Base-by-base conservation (phyloP, 2,797 vertebrate species). In the Philypnodon macrostomus region DNA sequence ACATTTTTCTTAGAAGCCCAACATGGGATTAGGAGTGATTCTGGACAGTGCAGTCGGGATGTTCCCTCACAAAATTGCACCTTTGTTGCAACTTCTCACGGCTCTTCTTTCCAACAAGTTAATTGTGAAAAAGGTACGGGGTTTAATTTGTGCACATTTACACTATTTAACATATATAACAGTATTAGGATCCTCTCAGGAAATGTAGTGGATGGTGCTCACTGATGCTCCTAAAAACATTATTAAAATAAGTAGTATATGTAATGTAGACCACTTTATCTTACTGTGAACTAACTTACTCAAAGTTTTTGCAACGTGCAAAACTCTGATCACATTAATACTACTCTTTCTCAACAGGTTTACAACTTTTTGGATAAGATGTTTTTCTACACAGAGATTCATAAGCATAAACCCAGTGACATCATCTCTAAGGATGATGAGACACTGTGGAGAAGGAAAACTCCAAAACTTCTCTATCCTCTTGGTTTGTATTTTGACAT, bases 331-430 rank as follows among this genome's bases (percentile, higher is more conserved):
- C 12, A n/a, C 8, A 23, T 19, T 39, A 6, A 2, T 23, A 1
- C 6, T 42, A 24, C 24, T 16, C 15, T 44, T 40, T 7, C 7
- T 13, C 3, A 7, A 35, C 85, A 99, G 97, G 96, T 98, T 0
- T 98, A 98, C 79, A 97, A 88, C 60, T 95, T 99, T 78, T 83
- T 99, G 82, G 95, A 99, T 78, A 98, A 98, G 79, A 97, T 98
- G 97, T 95, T 92, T 3, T 96, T 93, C 79, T 99, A 95, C 63
- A 97, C 96, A 0, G 95, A 98, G 63, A 83, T 94, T 52, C 94
- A 95, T 86, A 97, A 97, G 61, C 93, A 93, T 40, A 97, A 94
- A 48, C 95, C 97, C 15, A 88, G 86, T 0, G 95, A 98, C 5
- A 87, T 99, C 33, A 46, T 95, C 58, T 93, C 95, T 15, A 92